Evolutionary conservation across 2,797 vertebrate genomes (phyloP), one percentile per base, ranked within the genome.

Genomic region (Cossypha niveicapilla): DNA sequence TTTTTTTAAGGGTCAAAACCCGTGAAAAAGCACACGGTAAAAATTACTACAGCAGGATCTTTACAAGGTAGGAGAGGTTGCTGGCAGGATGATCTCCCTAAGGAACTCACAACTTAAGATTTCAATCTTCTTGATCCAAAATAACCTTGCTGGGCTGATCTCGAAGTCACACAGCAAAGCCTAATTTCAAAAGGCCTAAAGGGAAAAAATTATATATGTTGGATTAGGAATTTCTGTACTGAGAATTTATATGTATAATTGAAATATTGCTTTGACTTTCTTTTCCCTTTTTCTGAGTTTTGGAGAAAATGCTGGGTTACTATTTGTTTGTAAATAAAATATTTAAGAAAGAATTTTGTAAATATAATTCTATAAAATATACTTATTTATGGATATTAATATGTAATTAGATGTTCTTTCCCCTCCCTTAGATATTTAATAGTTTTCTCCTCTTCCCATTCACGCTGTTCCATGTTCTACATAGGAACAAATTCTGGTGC

Each of bases 91-190:
- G 65, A 58, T 48, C 44, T 96, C 93, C 90, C 92, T 47, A n/a
- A 83, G 92, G 86, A 92, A 19, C n/a, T 13, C 27, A 78, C 73
- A 84, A 73, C 62, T 93, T 92, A 15, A 91, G 35, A 80, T 88
- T 92, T 90, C 88, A 87, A 56, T 94, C 79, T 91, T 83, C 70
- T 88, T 90, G 35, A 84, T 56, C 63, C 63, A 34, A 62, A 87
- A 78, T 94, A 92, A 88, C 83, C 86, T 93, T 67, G 34, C 67
- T 91, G 79, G 47, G 50, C 72, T 93, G 73, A 62, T 77, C 35
- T 88, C 27, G 51, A 86, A 81, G 85, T 86, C 47, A 24, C 35
- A 3, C 27, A 63, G 79, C 66, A 93, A 84, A 92, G 53, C 79
- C 77, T 90, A 16, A 84, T 94, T 94, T 91, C 48, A 11, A 35